Conservation (phyloP, 53 echinoderm and acorn worm genomes). For the Stichopus horrens region DNA sequence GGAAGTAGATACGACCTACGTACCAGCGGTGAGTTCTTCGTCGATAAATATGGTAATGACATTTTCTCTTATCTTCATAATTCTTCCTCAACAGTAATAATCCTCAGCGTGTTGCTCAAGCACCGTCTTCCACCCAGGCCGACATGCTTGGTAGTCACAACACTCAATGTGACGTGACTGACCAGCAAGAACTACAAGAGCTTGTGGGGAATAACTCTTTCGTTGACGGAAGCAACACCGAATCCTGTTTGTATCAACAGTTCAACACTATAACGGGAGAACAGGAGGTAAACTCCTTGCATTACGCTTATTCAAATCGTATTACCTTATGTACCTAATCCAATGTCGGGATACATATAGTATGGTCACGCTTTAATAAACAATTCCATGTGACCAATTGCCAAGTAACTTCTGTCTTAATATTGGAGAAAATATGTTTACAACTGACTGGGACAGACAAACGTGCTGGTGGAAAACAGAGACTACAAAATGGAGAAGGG, state of each 20-base stretch:
- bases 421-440: too few species aligned
- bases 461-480: background rate
- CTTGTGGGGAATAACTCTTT: background rate
- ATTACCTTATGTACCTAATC: too few species aligned
- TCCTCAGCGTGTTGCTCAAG: background rate
- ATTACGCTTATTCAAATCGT: background rate
- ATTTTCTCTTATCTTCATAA: too few species aligned
- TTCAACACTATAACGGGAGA: background rate
- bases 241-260: background rate
- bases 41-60: too few species aligned
- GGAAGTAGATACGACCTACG: too few species aligned
- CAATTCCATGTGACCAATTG: too few species aligned
- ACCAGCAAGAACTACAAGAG: background rate
- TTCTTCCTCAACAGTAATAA: background rate
- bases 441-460: too few species aligned
- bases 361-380: too few species aligned
- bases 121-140: background rate
- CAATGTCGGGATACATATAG: too few species aligned
- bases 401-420: background rate
- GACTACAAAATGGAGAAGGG: background rate
- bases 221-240: background rate
- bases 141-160: background rate
- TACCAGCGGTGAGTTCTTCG: too few species aligned
- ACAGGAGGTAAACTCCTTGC: background rate
- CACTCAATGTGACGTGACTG: background rate